Evolutionary conservation across 2,797 vertebrate species (phyloP).

Genomic region (Spinibarbus caldwelli): DNA sequence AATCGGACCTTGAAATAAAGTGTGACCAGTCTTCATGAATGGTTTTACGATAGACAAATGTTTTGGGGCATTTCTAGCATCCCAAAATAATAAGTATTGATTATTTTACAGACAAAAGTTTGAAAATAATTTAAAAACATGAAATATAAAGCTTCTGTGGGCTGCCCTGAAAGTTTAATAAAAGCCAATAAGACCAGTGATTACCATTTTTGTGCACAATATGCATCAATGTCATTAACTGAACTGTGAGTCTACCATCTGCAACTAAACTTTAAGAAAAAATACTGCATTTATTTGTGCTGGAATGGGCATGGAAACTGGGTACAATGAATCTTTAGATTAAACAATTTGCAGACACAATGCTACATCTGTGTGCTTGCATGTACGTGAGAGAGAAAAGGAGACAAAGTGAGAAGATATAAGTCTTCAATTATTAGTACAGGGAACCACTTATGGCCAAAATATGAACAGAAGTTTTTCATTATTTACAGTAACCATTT

Average conservation of each 20-base stretch:
- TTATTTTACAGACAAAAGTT: not conserved
- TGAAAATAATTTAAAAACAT: not conserved
- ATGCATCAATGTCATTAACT: not conserved
- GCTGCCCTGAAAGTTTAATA: not conserved
- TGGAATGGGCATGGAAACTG: not conserved
- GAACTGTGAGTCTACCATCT: not conserved
- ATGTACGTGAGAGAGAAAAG: not conserved
- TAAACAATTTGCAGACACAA: conserved; percentile 19
- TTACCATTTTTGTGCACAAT: conserved; percentile 9
- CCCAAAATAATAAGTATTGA: not conserved
- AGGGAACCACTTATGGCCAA: conserved; percentile 1
- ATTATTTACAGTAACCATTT: conserved; percentile 14
- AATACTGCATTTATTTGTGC: not conserved
- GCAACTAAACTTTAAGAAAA: not conserved
- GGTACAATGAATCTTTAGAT: conserved; percentile 33
- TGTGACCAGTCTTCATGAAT: not conserved
- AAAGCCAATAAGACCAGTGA: not conserved
- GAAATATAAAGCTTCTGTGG: not conserved
- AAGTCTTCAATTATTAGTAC: not conserved
- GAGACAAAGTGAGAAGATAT: not conserved
- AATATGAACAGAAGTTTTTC: conserved; percentile 20
- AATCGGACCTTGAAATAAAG: not conserved
- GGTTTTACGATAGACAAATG: not conserved
- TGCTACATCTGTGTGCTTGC: not conserved
- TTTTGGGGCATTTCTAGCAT: not conserved